Base-by-base conservation (phyloP, 2,888 invertebrate genomes). In the Branchellion lobata region DNA sequence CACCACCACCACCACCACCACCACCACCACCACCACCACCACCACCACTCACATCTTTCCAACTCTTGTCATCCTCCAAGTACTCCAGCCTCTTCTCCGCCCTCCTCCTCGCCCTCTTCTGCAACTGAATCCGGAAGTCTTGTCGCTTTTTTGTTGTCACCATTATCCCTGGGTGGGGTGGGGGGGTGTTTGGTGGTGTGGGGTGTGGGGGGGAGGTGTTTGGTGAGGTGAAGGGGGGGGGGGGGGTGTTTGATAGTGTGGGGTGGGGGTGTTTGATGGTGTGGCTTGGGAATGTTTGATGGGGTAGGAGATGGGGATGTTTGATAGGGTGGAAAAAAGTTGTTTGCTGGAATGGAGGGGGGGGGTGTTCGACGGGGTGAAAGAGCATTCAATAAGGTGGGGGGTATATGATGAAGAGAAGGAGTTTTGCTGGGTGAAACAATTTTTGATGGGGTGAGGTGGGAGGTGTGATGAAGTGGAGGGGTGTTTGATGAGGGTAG, bases 91-190 rank as follows among this genome's bases (percentile, higher is more conserved):
- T 81, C 68, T 77, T 82, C 72, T 82, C 82, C 5, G 82, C 81
- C 65, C 80, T 72, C 51, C 80, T 69, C 61, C 82, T 27, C 51
- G 82, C 81, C 36, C 82, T 74, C 61, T 81, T 82, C 76, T 80
- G 81, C 57, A 82, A 76, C 65, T 81, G 80, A 31, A 82, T 82
- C 14, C 82, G 75, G 57, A 82, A 82, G 29, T 82, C 82, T 36
- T 82, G 82, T 14, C 82, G 29, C 53, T 81, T 80, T 78, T 82
- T 82, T 34, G 82, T 72, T 34, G 82, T 82, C 69, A 82, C 80
- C 82, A 82, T 82, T 21, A 82, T 81, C 21, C 82, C 82, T 82
- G 24, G 31, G 14, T n/a, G 27, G 14, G 11, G 14, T n/a, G 14
- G 47, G 0, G 18, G 29, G 8, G 8, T 3, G 57, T 47, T 51